Base-by-base conservation (phyloP, 2,113 vertebrate genomes). In the Elephas maximus region DNA sequence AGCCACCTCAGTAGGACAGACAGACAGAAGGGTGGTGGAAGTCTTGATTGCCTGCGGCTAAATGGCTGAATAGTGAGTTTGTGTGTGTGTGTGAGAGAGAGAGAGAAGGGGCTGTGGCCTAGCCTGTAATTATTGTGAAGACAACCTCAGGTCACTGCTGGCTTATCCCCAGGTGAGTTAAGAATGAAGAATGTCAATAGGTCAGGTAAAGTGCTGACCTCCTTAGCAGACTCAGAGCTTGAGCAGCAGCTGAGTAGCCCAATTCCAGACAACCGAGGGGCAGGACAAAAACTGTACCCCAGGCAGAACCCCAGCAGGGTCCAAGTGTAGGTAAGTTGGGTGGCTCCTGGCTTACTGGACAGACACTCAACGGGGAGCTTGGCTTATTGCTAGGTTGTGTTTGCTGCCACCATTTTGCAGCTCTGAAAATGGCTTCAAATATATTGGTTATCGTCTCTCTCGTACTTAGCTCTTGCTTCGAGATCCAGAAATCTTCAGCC, bases 181-280 rank as follows among this genome's bases (percentile, higher is more conserved):
- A 8, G 7, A 18, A 33, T 11, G 1, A 60, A 33, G 24, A 1
- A 1, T 1, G 4, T 28, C 6, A 6, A 17, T 0, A 2, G 0
- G n/a, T 26, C 28, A 28, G 0, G 2, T 44, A 14, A 6, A 7
- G 53, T 5, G 67, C 30, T 1, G 21, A 6, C 60, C 6, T 57
- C 28, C 67, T 1, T 0, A 2, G 65, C 57, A 24, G 37, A 23
- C 60, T 74, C 20, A 8, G 37, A 45, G 17, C 5, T 21, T 1
- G 2, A 11, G 10, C n/a, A 45, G 28, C 3, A 5, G 20, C 24
- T 28, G 63, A 26, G 33, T 7, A 8, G 14, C 30, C n/a, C 14
- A 2, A 0, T 14, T 21, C 51, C 44, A 53, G 44, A 18, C 21
- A 41, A 4, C 10, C 0, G 17, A 20, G 73, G 73, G 26, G 21